A percentile compares a stretch with the other conserved stretches of the same genome.
Conservation (phyloP, 2,797 vertebrate species). For the Menidia menidia region DNA sequence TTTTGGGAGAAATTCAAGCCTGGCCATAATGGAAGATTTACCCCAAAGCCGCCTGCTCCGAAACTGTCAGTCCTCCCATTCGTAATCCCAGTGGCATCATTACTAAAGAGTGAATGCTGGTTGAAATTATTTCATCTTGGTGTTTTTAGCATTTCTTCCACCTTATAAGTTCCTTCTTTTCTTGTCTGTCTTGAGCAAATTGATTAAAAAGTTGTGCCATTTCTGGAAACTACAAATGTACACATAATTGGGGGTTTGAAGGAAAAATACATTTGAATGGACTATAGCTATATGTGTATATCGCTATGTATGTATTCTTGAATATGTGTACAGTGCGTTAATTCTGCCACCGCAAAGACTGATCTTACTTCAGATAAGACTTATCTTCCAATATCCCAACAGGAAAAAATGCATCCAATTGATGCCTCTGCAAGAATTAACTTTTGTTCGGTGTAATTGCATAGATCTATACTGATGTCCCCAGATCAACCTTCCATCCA, state of each 20-base stretch:
- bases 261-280: background rate
- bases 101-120: constrained; percentile 2
- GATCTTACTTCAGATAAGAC: background rate
- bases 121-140: constrained; percentile 1
- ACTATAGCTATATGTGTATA: no score
- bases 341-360: background rate
- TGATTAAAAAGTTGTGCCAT: background rate
- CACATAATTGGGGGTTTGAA: no score
- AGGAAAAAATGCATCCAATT: background rate
- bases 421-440: background rate
- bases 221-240: background rate
- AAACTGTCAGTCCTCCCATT: background rate
- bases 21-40: background rate
- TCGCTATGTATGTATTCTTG: no score
- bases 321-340: background rate
- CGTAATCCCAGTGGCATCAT: constrained; percentile 2
- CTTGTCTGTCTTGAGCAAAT: constrained; percentile 4
- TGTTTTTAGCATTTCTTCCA: background rate
- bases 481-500: background rate
- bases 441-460: background rate
- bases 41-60: constrained; percentile 1
- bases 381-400: background rate
- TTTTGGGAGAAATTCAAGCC: constrained; percentile 17
- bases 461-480: no score
- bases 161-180: constrained; percentile 17